Percentiles rank a stretch among this genome's conserved stretches.
Evolutionary conservation across 1,140 invertebrate genomes (phyloP).

Genomic region (Potamilus streckersoni): DNA sequence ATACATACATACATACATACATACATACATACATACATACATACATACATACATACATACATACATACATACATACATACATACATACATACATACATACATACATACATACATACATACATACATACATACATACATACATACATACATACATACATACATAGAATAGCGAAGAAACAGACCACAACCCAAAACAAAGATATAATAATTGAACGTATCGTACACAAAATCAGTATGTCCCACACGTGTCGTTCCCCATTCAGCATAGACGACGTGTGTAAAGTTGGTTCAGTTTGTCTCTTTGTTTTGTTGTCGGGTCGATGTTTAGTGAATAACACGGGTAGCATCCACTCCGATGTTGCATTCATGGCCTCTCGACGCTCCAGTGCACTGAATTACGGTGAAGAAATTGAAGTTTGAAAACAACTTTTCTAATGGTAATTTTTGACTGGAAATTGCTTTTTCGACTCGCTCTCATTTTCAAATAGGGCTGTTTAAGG

Average conservation of each 20-base stretch:
- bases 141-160: constrained; percentile 6
- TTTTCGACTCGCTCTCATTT: no score
- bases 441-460: no score
- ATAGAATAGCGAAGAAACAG: background rate
- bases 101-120: constrained; percentile 5
- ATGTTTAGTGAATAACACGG: background rate
- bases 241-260: background rate
- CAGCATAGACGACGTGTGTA: constrained; percentile 5
- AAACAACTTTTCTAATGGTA: no score
- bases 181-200: background rate
- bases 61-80: constrained; percentile 2
- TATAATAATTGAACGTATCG: background rate
- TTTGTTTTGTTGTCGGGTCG: background rate
- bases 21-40: constrained; percentile 14
- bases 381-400: no score
- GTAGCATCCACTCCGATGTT: no score
- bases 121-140: constrained; percentile 4
- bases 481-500: no score
- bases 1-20: constrained; percentile 15
- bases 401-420: no score
- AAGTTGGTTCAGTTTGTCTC: background rate
- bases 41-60: constrained; percentile 9
- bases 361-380: no score
- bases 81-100: background rate
- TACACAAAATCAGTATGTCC: background rate